phyloP scores from a whole-genome alignment of 2,888 invertebrate species.

The Leptinotarsa juncta region DNA sequence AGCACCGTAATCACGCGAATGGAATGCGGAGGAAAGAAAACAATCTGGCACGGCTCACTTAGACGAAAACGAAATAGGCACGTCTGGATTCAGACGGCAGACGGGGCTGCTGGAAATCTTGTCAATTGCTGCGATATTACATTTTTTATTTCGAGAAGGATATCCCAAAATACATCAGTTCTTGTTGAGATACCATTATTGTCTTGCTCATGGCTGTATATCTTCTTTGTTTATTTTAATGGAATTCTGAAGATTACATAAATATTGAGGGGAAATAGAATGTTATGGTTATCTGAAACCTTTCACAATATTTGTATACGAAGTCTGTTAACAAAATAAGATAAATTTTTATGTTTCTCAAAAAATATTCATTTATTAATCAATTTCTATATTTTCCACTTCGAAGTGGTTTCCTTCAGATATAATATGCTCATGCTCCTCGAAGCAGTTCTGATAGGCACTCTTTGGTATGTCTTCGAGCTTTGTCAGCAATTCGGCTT shows the following conservation, averaged over 20 bases:
- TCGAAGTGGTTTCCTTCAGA: too few species aligned
- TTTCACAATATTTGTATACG: too few species aligned
- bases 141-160: conserved; percentile 2
- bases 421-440: too few species aligned
- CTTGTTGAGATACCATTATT: neutral
- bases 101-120: conserved; percentile 11
- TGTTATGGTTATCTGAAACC: too few species aligned
- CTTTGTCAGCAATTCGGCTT: too few species aligned
- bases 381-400: too few species aligned
- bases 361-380: too few species aligned
- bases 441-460: too few species aligned
- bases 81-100: conserved; percentile 11
- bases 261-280: too few species aligned
- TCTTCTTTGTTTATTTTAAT: neutral
- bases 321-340: too few species aligned
- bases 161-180: neutral
- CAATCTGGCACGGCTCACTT: conserved; percentile 20
- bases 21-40: conserved; percentile 22
- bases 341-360: too few species aligned
- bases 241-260: neutral
- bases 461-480: too few species aligned
- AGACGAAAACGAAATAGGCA: conserved; percentile 1
- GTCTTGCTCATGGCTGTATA: neutral
- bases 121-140: neutral
- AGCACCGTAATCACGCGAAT: conserved; percentile 24